Base-by-base conservation (phyloP, 2,797 vertebrate genomes). In the Sternotherus odoratus region DNA sequence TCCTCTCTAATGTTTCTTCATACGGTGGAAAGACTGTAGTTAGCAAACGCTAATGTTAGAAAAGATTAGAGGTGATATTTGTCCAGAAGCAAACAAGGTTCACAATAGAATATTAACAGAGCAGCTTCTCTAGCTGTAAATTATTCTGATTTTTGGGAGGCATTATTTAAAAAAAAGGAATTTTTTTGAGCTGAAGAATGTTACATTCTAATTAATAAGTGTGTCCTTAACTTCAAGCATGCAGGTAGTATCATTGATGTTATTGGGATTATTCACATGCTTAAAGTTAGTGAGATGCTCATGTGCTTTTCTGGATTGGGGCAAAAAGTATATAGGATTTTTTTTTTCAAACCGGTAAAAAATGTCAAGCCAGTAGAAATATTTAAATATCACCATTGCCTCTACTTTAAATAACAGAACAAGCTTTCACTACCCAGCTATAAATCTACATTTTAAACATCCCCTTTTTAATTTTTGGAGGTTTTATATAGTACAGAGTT, bases 401-500 rank as follows among this genome's bases (percentile, higher is more conserved):
- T 81, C 28, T 77, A 3, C 53, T 83, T 88, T 48, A 43, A 48
- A 26, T 33, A 30, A 9, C 23, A 60, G 46, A 53, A 1, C 6
- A 48, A 84, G 23, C 3, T 75, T 23, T 5, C 3, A 15, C 12
- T 49, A 23, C 19, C 28, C 8, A 63, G 1, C 5, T 54, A 10
- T 5, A 33, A 19, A 46, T 19, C 54, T 0, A 4, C 66, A 1
- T 83, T 84, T 77, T 77, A 46, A 26, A 50, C 5, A 90, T 85
- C n/a, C 83, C 23, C 57, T 77, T 46, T 63, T 92, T 63, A 72
- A 23, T 91, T 96, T 91, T 78, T 30, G 82, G 23, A 87, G 2
- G 0, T 79, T 77, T 77, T 91, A 36, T 23, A 33, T 83, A 93
- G 87, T 57, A 83, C 46, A 49, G 16, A 63, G 80, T 87, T 88